Base-by-base conservation (phyloP, 2,113 vertebrate species). In the Ophiodon elongatus region DNA sequence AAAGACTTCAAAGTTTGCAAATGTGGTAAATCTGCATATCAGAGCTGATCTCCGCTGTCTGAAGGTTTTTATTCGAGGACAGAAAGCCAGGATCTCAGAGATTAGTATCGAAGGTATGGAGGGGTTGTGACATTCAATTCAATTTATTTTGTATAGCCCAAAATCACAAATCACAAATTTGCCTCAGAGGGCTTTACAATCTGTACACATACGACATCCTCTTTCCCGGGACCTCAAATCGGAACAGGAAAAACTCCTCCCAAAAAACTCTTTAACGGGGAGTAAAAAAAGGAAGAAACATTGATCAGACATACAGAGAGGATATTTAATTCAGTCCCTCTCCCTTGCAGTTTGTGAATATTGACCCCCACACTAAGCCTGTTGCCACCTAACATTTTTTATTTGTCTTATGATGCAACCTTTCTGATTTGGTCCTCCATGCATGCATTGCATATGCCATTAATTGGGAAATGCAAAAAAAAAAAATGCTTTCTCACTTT, bases 41-140 rank as follows among this genome's bases (percentile, higher is more conserved):
- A 96, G 95, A 94, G 97, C 96, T 0, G 97, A 98, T 87, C 93
- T 99, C 77, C 96, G 96, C n/a, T 97, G 96, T 91, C 94, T 99
- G 82, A 96, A 96, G 87, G 92, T 99, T 85, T 99, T 97, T 93
- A 97, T 99, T 83, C 94, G 97, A 91, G 97, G 97, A 88, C 94
- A 97, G 92, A 98, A 95, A 70, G 94, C 85, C 6, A 96, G 94
- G 83, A 98, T 99, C 93, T 96, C 97, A 70, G 97, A 99, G 95
- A 98, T 99, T 85, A 94, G 95, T 73, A 97, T 99, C 72, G 96
- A 99, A 96, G 98, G 98, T 99, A 73, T 50, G 54, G 17, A 64
- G n/a, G 2, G 25, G 10, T 45, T 63, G 15, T 33, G 21, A 41
- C 14, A 4, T 45, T 15, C 4, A 15, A 45, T 45, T 43, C 2